phyloP scores from a whole-genome alignment of 2,888 invertebrate genomes.

The Neoaliturus tenellus region DNA sequence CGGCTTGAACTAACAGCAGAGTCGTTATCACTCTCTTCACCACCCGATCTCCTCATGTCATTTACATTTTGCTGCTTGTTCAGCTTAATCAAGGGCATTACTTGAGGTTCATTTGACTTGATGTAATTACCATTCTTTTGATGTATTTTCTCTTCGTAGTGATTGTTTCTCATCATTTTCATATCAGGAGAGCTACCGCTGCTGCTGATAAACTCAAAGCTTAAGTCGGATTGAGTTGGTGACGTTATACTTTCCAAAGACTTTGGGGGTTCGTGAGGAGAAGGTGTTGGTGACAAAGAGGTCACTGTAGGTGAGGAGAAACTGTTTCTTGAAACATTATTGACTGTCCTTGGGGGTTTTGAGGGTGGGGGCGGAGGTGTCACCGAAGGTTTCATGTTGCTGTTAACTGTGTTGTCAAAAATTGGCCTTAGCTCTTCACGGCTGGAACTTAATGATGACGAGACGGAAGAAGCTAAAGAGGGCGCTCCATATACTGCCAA shows the following conservation, averaged over 20 bases:
- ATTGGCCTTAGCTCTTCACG: slow-evolving; percentile 67
- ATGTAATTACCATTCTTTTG: slow-evolving; percentile 44
- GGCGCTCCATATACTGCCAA: slow-evolving; percentile 77
- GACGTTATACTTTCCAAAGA: slow-evolving; percentile 78
- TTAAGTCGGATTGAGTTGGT: slow-evolving; percentile 77
- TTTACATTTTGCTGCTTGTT: slow-evolving; percentile 52
- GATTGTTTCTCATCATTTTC: slow-evolving; percentile 56
- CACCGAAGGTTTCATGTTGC: slow-evolving; percentile 39
- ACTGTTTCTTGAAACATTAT: slow-evolving; percentile 63
- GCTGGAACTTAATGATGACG: slow-evolving; percentile 67
- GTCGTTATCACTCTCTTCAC: slow-evolving; percentile 89
- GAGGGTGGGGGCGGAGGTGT: slow-evolving; percentile 43
- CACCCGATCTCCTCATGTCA: slow-evolving; percentile 70
- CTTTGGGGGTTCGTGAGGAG: slow-evolving; percentile 71
- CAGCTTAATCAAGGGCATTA: slow-evolving; percentile 53
- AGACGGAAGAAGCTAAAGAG: slow-evolving; percentile 66
- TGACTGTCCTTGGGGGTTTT: slow-evolving; percentile 46
- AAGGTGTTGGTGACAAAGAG: slow-evolving; percentile 51
- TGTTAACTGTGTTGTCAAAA: slow-evolving; percentile 56
- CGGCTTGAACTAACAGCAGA: slow-evolving; percentile 92
- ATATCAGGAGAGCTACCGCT: slow-evolving; percentile 61
- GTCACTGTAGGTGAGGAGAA: slow-evolving; percentile 69
- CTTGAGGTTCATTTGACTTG: slow-evolving; percentile 35
- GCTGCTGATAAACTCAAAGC: slow-evolving; percentile 73
- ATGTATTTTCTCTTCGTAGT: slow-evolving; percentile 19